Conservation (phyloP, 2,888 invertebrate genomes). For the Ectobius pallidus region DNA sequence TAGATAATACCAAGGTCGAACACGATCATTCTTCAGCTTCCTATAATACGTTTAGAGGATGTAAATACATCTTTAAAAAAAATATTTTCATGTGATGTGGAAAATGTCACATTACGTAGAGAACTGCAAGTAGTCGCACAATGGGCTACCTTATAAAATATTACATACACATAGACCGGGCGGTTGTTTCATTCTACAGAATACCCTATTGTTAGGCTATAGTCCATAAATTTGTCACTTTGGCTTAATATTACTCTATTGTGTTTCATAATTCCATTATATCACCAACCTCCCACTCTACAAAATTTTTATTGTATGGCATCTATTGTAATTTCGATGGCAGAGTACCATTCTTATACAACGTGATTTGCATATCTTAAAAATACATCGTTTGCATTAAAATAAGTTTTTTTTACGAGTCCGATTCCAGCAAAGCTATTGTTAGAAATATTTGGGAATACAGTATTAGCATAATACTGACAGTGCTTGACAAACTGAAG, state of each 20-base stretch:
- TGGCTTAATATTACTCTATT: neutral
- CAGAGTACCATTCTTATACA: neutral
- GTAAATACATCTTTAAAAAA: too few relatives aligned
- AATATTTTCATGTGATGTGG: too few relatives aligned
- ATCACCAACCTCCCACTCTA: neutral
- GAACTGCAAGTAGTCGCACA: too few relatives aligned
- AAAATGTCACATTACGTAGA: too few relatives aligned
- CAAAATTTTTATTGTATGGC: neutral
- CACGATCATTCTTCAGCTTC: too few relatives aligned
- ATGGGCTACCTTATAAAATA: neutral
- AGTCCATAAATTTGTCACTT: constrained; percentile 33
- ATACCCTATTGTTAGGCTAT: constrained; percentile 16
- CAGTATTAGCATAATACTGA: too few relatives aligned
- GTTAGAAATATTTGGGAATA: too few relatives aligned
- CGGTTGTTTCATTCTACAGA: neutral
- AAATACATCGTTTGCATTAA: constrained; percentile 5
- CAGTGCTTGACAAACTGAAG: too few relatives aligned
- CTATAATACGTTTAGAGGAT: too few relatives aligned
- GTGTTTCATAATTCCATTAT: constrained; percentile 7
- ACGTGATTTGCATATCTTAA: constrained; percentile 7
- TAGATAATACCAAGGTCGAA: too few relatives aligned
- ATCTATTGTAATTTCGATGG: neutral
- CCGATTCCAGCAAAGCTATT: too few relatives aligned
- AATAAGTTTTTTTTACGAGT: too few relatives aligned
- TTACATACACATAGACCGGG: neutral